Evolutionary conservation across 2,888 invertebrate genomes (phyloP).

Genomic region (Mesochorus sp.): DNA sequence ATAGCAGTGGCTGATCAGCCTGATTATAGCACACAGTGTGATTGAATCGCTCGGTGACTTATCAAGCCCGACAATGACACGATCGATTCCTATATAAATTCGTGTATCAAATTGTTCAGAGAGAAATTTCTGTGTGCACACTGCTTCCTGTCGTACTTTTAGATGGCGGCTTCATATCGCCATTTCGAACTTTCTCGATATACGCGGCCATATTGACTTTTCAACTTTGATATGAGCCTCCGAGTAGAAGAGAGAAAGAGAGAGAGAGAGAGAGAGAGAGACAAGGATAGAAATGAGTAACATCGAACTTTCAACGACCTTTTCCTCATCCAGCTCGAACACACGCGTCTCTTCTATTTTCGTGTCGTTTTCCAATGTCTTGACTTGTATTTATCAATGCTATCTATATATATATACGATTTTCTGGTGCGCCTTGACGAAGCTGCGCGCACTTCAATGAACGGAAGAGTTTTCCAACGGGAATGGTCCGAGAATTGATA

Average conservation of each 20-base stretch:
- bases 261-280: too few relatives aligned
- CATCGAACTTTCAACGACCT: not conserved
- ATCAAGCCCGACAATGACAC: too few relatives aligned
- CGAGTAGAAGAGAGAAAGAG: too few relatives aligned
- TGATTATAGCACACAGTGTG: too few relatives aligned
- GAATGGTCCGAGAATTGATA: constrained; percentile 17
- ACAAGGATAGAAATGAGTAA: too few relatives aligned
- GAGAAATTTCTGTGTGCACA: too few relatives aligned
- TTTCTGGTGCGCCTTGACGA: not conserved
- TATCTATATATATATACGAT: not conserved
- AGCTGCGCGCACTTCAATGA: not conserved
- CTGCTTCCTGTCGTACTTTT: too few relatives aligned
- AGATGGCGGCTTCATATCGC: not conserved
- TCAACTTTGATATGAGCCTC: too few relatives aligned
- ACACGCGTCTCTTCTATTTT: not conserved
- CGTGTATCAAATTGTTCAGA: too few relatives aligned
- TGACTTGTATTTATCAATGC: constrained; percentile 17
- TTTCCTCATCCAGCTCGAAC: not conserved
- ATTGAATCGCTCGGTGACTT: too few relatives aligned
- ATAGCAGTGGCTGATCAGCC: too few relatives aligned
- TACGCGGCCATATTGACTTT: not conserved
- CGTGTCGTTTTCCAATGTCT: not conserved
- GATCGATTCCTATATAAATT: too few relatives aligned
- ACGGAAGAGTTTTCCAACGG: not conserved
- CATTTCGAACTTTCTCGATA: constrained; percentile 11